phyloP scores from a whole-genome alignment of 2,888 invertebrate species.

The Molanna angustata region DNA sequence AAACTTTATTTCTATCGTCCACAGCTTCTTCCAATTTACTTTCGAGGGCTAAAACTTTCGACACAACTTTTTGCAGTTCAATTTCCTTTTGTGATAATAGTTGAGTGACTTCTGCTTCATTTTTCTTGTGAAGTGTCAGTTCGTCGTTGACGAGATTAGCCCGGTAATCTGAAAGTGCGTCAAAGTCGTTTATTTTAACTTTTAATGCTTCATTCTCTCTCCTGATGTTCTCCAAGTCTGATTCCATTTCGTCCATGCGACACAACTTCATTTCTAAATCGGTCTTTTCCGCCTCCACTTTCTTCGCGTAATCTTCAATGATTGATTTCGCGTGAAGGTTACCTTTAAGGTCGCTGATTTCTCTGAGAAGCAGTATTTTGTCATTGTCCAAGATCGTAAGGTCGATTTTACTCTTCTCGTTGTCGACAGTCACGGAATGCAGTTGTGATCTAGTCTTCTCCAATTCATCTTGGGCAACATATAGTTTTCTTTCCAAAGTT shows the following conservation, averaged over 20 bases:
- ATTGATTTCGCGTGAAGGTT: conserved; percentile 39
- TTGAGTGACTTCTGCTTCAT: conserved; percentile 38
- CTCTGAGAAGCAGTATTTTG: conserved; percentile 48
- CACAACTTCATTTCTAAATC: conserved; percentile 44
- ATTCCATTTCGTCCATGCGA: conserved; percentile 36
- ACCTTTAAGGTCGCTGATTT: conserved; percentile 48
- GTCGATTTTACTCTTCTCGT: conserved; percentile 53
- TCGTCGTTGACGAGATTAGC: conserved; percentile 2
- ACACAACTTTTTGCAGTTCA: conserved; percentile 35
- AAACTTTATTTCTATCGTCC: too few relatives aligned
- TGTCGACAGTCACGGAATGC: conserved; percentile 43
- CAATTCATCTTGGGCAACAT: conserved; percentile 44
- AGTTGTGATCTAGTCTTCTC: conserved; percentile 48
- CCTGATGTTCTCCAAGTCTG: conserved; percentile 35
- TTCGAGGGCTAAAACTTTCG: conserved; percentile 34
- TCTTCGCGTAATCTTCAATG: conserved; percentile 36
- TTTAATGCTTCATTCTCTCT: conserved; percentile 34
- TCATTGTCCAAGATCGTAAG: conserved; percentile 54
- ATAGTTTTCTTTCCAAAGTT: conserved; percentile 41
- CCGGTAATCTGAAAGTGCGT: conserved; percentile 4
- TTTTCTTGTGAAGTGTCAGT: conserved; percentile 36
- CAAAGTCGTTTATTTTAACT: conserved; percentile 14
- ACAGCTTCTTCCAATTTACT: conserved; percentile 38
- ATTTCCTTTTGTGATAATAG: conserved; percentile 35
- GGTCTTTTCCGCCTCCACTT: conserved; percentile 39